Percentiles rank a stretch among this genome's conserved stretches.
Conservation (phyloP, 2,113 vertebrate genomes). For the Rhineura floridana region DNA sequence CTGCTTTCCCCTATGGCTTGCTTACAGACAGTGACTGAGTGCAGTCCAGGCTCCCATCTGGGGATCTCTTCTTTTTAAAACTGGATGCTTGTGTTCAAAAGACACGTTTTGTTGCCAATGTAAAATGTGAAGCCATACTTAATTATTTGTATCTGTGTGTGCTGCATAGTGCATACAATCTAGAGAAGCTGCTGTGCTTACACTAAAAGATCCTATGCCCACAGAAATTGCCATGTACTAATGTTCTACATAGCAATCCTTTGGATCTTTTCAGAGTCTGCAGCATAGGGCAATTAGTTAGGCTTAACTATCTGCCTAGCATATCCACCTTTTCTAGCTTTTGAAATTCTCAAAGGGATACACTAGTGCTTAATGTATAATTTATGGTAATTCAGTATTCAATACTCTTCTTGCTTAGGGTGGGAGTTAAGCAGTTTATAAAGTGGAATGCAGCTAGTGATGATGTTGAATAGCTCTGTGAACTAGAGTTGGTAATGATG, state of each 20-base stretch:
- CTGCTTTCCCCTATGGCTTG: neutral
- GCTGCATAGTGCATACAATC: neutral
- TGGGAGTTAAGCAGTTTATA: neutral
- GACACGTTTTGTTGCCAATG: neutral
- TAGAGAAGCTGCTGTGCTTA: neutral
- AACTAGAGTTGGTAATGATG: neutral
- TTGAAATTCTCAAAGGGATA: constrained; percentile 9
- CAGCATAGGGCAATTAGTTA: neutral
- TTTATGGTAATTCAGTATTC: neutral
- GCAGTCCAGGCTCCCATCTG: neutral
- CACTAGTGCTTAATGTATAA: neutral
- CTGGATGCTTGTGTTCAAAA: neutral
- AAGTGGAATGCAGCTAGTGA: neutral
- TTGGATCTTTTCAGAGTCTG: neutral
- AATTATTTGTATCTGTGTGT: neutral
- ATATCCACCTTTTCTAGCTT: neutral
- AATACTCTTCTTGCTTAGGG: neutral
- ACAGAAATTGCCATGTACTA: neutral
- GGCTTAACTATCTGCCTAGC: neutral
- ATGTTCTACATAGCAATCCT: neutral
- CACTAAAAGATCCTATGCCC: neutral
- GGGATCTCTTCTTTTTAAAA: neutral
- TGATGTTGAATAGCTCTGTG: neutral
- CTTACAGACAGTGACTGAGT: neutral
- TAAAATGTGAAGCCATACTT: neutral